phyloP scores from a whole-genome alignment of 2,888 invertebrate genomes.

The Andrena haemorrhoa region DNA sequence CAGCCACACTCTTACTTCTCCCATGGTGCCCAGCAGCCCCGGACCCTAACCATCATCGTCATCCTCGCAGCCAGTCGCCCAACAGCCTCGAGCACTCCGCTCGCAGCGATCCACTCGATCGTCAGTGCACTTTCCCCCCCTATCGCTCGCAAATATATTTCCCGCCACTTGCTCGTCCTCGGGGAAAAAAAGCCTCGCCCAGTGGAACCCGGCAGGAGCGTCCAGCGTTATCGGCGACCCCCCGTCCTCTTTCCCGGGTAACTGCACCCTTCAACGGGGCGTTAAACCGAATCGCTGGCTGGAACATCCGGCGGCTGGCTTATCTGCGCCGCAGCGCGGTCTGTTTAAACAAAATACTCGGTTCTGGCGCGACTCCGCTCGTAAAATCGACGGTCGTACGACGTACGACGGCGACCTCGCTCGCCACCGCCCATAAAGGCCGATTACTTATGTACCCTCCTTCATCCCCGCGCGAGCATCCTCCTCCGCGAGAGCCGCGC shows the following conservation, averaged over 20 bases:
- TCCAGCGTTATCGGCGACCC: slow-evolving; percentile 37
- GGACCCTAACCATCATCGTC: too few species aligned
- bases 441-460: slow-evolving; percentile 69
- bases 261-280: slow-evolving; percentile 42
- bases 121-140: neutral
- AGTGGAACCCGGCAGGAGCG: neutral
- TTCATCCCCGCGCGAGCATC: neutral
- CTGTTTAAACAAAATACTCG: slow-evolving; percentile 75
- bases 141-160: slow-evolving; percentile 15
- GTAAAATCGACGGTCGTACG: slow-evolving; percentile 70
- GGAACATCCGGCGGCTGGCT: slow-evolving; percentile 56
- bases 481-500: slow-evolving; percentile 21
- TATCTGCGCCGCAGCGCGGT: slow-evolving; percentile 62
- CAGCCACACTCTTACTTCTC: too few species aligned
- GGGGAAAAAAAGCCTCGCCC: neutral
- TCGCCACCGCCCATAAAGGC: slow-evolving; percentile 61
- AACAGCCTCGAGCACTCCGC: neutral
- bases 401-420: slow-evolving; percentile 56
- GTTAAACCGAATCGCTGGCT: slow-evolving; percentile 36
- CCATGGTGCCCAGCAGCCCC: too few species aligned
- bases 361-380: slow-evolving; percentile 53
- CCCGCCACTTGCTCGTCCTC: neutral
- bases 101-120: neutral
- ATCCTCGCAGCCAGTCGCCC: too few species aligned
- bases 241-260: slow-evolving; percentile 17